Conservation (phyloP, 2,888 invertebrate species). For the Athrips mouffetella region DNA sequence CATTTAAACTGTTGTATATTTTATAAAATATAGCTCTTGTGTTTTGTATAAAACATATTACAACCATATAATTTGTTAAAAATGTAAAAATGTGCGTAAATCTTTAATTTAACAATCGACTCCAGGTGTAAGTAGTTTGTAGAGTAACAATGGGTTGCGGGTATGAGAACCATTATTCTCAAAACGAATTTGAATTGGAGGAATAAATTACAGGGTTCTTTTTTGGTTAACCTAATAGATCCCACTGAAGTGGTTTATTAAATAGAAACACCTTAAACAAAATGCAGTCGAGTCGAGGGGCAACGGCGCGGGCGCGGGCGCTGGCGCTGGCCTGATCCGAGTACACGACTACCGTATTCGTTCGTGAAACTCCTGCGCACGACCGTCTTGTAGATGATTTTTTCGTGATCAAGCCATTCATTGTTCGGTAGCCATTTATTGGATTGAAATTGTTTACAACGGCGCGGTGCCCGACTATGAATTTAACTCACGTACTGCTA, state of each 20-base stretch:
- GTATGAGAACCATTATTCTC: no score
- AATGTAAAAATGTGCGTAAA: background rate
- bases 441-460: conserved; percentile 68
- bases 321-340: conserved; percentile 14
- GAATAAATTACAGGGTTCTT: no score
- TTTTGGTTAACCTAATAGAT: no score
- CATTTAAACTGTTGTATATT: conserved; percentile 78
- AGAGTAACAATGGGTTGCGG: no score
- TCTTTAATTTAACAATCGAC: no score
- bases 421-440: conserved; percentile 75
- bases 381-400: conserved; percentile 74
- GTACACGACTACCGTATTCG: conserved; percentile 63
- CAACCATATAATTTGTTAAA: conserved; percentile 15
- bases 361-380: conserved; percentile 59
- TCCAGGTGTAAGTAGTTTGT: no score
- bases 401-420: conserved; percentile 74
- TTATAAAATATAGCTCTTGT: conserved; percentile 74
- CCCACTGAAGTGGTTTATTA: no score
- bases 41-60: conserved; percentile 53
- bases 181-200: no score
- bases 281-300: background rate
- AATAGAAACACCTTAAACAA: no score
- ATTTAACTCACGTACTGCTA: conserved; percentile 46
- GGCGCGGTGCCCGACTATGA: conserved; percentile 43
- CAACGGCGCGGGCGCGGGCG: background rate